These are phyloP conservation scores for Ornithorhynchus anatinus DNA, from an alignment of 2,113 vertebrate species.

Conservation along the genomic window DNA sequence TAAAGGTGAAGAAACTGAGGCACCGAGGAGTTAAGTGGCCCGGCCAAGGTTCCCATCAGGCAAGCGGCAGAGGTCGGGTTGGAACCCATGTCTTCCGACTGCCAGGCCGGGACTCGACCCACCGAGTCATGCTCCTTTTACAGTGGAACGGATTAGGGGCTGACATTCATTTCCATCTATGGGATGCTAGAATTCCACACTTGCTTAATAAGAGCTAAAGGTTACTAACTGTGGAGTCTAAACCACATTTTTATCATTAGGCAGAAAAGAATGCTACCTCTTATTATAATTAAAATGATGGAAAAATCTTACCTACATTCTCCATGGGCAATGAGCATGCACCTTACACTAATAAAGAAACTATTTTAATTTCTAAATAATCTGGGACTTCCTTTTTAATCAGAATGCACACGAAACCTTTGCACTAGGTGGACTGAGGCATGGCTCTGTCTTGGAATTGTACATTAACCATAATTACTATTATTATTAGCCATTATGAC, in stretches of 20 bases:
- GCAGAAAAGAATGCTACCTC: not conserved
- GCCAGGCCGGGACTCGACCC: too few relatives aligned
- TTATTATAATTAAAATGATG: not conserved
- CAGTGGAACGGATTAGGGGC: not conserved
- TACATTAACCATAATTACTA: constrained; percentile 1
- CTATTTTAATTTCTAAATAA: constrained; percentile 12
- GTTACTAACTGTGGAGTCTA: not conserved
- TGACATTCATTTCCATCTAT: not conserved
- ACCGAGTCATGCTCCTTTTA: too few relatives aligned
- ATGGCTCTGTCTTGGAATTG: constrained; percentile 17
- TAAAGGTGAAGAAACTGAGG: too few relatives aligned
- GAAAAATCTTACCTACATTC: not conserved
- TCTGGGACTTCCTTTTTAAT: constrained; percentile 1
- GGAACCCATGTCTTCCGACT: too few relatives aligned
- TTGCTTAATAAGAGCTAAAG: not conserved
- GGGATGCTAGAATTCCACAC: not conserved
- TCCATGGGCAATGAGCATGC: constrained; percentile 18
- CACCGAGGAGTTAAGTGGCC: too few relatives aligned
- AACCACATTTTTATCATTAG: not conserved
- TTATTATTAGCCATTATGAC: constrained; percentile 15
- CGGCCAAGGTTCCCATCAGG: too few relatives aligned
- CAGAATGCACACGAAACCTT: not conserved
- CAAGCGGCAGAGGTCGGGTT: too few relatives aligned
- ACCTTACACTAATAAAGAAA: not conserved
- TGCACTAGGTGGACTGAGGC: not conserved